Conservation (phyloP, 2,797 vertebrate species). For the Dermochelys coriacea region DNA sequence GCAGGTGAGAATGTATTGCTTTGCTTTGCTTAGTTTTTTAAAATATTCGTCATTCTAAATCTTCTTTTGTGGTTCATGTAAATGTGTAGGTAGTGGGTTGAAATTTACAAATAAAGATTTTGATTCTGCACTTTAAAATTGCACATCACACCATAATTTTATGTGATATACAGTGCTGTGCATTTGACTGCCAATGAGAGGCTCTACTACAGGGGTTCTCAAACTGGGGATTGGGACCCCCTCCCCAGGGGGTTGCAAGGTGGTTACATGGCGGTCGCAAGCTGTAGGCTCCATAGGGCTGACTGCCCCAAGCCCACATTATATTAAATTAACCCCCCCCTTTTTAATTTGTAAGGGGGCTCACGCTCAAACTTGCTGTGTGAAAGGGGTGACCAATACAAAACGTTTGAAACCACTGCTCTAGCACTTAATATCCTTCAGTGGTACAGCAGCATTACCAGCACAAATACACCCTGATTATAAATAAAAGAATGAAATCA, state of each 20-base stretch:
- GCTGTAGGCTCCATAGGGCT: no score
- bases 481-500: background rate
- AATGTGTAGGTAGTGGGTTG: background rate
- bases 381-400: no score
- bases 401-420: no score
- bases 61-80: background rate
- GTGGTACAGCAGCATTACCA: background rate
- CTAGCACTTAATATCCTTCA: background rate
- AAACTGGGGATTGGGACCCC: no score
- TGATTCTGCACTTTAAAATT: background rate
- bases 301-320: no score
- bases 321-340: no score
- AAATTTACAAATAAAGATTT: background rate
- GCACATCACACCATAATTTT: background rate
- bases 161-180: background rate
- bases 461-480: background rate
- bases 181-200: background rate
- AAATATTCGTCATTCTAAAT: background rate
- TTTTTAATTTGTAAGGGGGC: no score
- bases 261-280: no score
- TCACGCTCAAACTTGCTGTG: no score
- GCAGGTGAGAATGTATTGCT: constrained; percentile 84
- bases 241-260: no score
- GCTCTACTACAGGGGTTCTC: background rate
- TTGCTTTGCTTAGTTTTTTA: background rate